Base-by-base conservation (phyloP, 2,113 vertebrate species). In the Orcinus orca region DNA sequence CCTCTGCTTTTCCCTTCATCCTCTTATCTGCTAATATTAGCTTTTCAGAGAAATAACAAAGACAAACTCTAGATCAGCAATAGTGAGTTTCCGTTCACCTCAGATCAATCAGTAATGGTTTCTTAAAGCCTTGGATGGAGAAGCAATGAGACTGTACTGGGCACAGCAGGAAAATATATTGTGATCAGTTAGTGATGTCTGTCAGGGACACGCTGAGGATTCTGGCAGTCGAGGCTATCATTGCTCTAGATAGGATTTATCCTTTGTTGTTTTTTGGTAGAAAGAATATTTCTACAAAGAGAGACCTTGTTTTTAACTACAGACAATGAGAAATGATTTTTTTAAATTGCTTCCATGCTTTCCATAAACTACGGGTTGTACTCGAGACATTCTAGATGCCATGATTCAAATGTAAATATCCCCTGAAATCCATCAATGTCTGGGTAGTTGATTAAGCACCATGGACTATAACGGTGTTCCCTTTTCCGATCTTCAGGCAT, bases 401-500 rank as follows among this genome's bases (percentile, higher is more conserved):
- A 53, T 65, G 62, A 97, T 93, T 96, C 91, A 95, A 96, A 95
- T 97, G 81, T 92, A 98, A 97, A 88, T 97, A 4, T 94, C 96
- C 91, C 81, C 92, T 90, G 80, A 97, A 98, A 98, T 97, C 97
- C 96, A 97, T 98, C 97, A 95, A n/a, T 94, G 88, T 98, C 95
- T 93, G 65, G 62, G 93, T 83, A 90, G 44, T 23, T 97, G 97
- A 98, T 98, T 97, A 98, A 98, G 96, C 86, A 95, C 95, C 95
- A 50, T 86, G 81, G 93, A 98, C 98, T 97, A 62, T 93, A 91
- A 96, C 80, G 90, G 73, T 88, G 96, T 94, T 98, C 98, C 89
- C 96, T 97, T 87, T 93, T 98, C 98, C 96, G 95, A 97, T 98
- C 97, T 98, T 92, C 96, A 65, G 98, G 97, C 97, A 3, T 60